phyloP scores from a whole-genome alignment of 2,888 invertebrate genomes.

The Aporophyla lueneburgensis region DNA sequence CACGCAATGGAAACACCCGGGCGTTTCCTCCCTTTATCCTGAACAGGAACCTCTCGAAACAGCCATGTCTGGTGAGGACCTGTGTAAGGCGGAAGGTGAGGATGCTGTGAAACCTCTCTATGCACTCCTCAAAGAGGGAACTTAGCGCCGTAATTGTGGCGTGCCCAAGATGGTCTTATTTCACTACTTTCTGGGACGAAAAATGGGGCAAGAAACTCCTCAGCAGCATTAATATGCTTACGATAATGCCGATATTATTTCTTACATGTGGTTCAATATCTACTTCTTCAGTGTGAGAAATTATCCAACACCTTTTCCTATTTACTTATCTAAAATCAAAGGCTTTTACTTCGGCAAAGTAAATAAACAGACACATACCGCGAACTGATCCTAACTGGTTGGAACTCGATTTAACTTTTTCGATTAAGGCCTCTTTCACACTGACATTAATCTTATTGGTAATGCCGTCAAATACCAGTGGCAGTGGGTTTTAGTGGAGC shows the following conservation, averaged over 20 bases:
- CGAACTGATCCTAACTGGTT: slow-evolving; percentile 51
- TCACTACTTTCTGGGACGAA: no score
- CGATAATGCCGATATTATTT: no score
- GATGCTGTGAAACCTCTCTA: no score
- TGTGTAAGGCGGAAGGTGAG: no score
- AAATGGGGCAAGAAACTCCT: no score
- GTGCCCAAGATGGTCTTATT: background rate
- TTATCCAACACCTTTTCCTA: background rate
- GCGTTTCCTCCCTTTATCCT: no score
- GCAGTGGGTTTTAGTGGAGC: slow-evolving; percentile 12
- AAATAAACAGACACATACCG: slow-evolving; percentile 42
- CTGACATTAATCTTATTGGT: slow-evolving; percentile 63
- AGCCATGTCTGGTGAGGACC: no score
- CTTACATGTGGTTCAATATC: background rate
- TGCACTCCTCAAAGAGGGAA: no score
- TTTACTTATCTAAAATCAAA: slow-evolving; percentile 9
- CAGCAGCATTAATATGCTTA: no score
- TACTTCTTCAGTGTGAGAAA: background rate
- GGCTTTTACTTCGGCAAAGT: slow-evolving; percentile 14
- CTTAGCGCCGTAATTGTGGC: no score
- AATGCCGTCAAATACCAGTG: slow-evolving; percentile 17
- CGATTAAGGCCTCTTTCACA: slow-evolving; percentile 70
- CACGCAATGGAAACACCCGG: no score
- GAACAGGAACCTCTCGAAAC: no score
- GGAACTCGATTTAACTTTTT: slow-evolving; percentile 77